A percentile compares a stretch with the other conserved stretches of the same genome.
These are phyloP conservation scores for Dufourea novaeangliae DNA, from an alignment of 1,140 invertebrate genomes.

Conservation along the genomic window DNA sequence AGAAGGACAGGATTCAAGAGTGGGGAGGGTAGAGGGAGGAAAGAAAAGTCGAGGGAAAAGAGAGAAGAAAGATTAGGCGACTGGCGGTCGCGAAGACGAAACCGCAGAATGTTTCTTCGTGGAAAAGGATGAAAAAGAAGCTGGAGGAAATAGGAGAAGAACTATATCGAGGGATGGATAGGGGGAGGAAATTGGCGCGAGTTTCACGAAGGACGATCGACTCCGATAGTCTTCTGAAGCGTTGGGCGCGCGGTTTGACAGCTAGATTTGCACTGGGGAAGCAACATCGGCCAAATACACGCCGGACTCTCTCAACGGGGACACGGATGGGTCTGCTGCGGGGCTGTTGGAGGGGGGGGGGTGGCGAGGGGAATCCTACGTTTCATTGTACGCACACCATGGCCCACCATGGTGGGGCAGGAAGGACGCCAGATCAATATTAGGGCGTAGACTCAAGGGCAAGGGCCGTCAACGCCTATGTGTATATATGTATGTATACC, in stretches of 20 bases:
- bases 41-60: not conserved
- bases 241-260: constrained; percentile 77
- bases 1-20: not conserved
- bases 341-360: constrained; percentile 21
- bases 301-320: constrained; percentile 44
- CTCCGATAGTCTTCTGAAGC: constrained; percentile 60
- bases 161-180: not conserved
- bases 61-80: not conserved
- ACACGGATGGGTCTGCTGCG: constrained; percentile 31
- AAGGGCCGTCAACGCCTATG: constrained; percentile 58
- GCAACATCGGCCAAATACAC: constrained; percentile 68
- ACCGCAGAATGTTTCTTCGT: not conserved
- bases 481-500: not conserved
- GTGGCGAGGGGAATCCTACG: constrained; percentile 35
- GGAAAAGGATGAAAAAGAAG: not conserved
- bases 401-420: constrained; percentile 60
- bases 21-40: not conserved
- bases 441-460: constrained; percentile 77
- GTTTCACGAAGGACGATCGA: constrained; percentile 3
- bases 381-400: constrained; percentile 54
- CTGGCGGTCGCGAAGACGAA: not conserved
- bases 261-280: constrained; percentile 72
- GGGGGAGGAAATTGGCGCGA: not conserved
- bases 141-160: no score
- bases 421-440: constrained; percentile 74